Evolutionary conservation across 1,140 invertebrate genomes (phyloP).

Genomic region (Drosophila nigromelanica): DNA sequence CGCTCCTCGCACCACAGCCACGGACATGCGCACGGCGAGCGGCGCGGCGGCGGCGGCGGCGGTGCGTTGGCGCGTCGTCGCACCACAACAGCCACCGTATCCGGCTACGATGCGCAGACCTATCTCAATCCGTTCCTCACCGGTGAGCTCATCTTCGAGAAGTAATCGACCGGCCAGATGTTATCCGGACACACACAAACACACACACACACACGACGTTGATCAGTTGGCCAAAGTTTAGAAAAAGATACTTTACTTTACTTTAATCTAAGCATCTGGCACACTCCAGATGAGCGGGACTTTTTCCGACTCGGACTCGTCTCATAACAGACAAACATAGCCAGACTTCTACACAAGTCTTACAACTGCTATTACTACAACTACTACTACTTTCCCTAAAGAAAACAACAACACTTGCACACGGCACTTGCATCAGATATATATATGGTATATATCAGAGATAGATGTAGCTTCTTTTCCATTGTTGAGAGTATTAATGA

Average conservation of each 20-base stretch:
- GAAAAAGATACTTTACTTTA: constrained; percentile 16
- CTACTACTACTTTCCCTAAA: neutral
- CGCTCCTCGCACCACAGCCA: constrained; percentile 63
- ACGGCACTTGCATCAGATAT: constrained; percentile 12
- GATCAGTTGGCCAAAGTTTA: constrained; percentile 35
- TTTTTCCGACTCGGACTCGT: constrained; percentile 17
- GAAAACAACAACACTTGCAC: constrained; percentile 6
- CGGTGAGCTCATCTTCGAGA: constrained; percentile 80
- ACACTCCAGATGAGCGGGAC: neutral
- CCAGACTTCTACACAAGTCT: constrained; percentile 4
- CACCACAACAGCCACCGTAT: constrained; percentile 67
- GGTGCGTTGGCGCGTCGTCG: constrained; percentile 51
- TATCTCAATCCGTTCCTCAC: constrained; percentile 81
- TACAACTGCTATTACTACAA: neutral
- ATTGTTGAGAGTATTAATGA: too few relatives aligned
- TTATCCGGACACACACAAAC: constrained; percentile 6
- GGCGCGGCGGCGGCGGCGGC: constrained; percentile 38
- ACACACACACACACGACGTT: constrained; percentile 4
- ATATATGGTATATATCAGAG: constrained; percentile 6
- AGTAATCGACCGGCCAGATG: constrained; percentile 48
- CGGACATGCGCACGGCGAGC: constrained; percentile 63
- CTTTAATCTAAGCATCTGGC: neutral
- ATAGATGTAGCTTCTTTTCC: neutral
- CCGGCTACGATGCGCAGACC: constrained; percentile 77
- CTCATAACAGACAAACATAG: constrained; percentile 35